Conservation (phyloP, 2,113 vertebrate genomes). For the Leucopsar rothschildi region DNA sequence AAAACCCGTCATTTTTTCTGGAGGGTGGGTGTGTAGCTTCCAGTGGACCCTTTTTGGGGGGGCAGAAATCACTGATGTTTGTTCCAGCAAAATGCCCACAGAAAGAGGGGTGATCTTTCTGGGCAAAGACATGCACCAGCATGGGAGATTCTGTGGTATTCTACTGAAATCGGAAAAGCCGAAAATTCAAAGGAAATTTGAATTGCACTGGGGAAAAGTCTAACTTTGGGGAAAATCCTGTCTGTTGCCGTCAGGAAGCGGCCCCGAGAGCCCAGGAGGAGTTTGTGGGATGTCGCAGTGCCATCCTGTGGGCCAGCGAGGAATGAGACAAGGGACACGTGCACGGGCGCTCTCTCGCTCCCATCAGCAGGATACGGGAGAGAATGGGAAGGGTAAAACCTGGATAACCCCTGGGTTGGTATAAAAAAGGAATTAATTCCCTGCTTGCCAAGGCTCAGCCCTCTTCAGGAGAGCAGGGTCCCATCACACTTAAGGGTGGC, state of each 20-base stretch:
- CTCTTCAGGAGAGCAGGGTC: neutral
- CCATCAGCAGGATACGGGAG: rapidly evolving
- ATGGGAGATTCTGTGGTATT: neutral
- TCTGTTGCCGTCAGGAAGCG: neutral
- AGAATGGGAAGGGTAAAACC: neutral
- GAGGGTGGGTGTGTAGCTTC: neutral
- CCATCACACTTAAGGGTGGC: neutral
- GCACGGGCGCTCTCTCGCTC: neutral
- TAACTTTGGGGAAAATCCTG: neutral
- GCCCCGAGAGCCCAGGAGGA: neutral
- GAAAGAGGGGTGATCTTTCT: neutral
- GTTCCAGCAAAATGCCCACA: neutral
- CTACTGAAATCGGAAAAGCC: neutral
- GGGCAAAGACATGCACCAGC: neutral
- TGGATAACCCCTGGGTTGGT: too few species aligned
- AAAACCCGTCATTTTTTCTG: neutral
- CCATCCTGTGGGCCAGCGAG: neutral
- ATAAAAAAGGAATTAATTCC: neutral
- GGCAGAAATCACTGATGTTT: neutral
- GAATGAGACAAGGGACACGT: neutral
- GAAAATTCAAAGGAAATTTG: neutral
- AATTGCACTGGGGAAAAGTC: neutral
- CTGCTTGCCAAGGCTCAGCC: neutral
- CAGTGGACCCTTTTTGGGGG: neutral
- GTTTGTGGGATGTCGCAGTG: neutral